phyloP scores from a whole-genome alignment of 1,140 invertebrate species.

The Lasaia peninsularis region DNA sequence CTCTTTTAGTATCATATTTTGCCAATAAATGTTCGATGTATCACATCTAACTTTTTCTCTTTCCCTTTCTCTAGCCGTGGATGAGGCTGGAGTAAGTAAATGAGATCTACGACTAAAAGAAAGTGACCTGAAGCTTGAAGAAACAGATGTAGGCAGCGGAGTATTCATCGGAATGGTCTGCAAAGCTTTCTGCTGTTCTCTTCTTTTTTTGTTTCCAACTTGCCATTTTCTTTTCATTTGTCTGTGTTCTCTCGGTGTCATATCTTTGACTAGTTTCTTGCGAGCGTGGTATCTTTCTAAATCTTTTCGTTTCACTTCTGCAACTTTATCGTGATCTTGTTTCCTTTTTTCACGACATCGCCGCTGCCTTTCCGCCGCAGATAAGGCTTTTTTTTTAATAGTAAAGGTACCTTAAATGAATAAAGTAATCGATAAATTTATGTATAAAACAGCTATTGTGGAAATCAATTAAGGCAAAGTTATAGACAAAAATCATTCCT shows the following conservation, averaged over 20 bases:
- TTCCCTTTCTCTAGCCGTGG: background rate
- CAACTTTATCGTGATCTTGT: conserved; percentile 9
- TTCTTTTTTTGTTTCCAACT: conserved; percentile 9
- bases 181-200: no score
- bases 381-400: conserved; percentile 13
- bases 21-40: background rate
- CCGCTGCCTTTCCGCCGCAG: conserved; percentile 13
- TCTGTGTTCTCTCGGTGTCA: conserved; percentile 8
- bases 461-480: background rate
- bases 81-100: background rate
- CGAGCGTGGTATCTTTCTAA: conserved; percentile 7
- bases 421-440: background rate
- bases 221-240: conserved; percentile 11
- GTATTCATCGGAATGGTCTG: no score
- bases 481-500: conserved; percentile 2
- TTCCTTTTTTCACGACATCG: conserved; percentile 1
- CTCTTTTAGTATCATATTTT: background rate
- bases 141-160: no score
- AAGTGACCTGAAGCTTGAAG: no score
- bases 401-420: conserved; percentile 3
- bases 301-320: conserved; percentile 13
- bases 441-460: background rate
- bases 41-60: background rate
- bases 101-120: no score
- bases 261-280: conserved; percentile 5